These are phyloP conservation scores for Marisa cornuarietis DNA, from an alignment of 1,140 invertebrate genomes.

Conservation along the genomic window DNA sequence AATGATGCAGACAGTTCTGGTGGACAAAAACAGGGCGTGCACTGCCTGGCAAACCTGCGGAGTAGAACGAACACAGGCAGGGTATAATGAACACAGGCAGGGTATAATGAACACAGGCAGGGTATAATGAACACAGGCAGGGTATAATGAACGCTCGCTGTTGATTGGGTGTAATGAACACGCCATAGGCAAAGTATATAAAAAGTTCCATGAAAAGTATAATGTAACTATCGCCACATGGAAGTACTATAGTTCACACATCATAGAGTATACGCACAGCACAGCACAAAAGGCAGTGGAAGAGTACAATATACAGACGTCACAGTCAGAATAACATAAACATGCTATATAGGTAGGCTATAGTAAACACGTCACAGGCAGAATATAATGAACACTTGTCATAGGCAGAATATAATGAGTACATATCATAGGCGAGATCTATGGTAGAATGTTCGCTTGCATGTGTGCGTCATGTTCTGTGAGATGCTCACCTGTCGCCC, in stretches of 20 bases:
- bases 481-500: constrained; percentile 23
- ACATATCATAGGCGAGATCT: too few relatives aligned
- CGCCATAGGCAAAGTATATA: too few relatives aligned
- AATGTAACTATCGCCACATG: neutral
- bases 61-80: neutral
- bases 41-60: neutral
- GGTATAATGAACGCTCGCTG: neutral
- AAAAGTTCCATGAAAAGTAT: neutral
- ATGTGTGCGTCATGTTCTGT: too few relatives aligned
- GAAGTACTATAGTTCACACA: neutral
- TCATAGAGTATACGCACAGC: neutral
- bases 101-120: too few relatives aligned
- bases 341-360: too few relatives aligned
- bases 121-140: neutral
- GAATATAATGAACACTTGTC: too few relatives aligned
- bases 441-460: too few relatives aligned
- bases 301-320: too few relatives aligned
- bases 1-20: constrained; percentile 14
- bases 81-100: neutral
- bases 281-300: too few relatives aligned
- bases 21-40: constrained; percentile 8
- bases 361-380: too few relatives aligned
- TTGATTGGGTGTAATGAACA: neutral
- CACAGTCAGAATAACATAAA: too few relatives aligned
- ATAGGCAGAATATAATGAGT: too few relatives aligned